Evolutionary conservation across 2,888 invertebrate genomes (phyloP), one percentile per base, ranked within the genome.

Genomic region (Andrena camellia): DNA sequence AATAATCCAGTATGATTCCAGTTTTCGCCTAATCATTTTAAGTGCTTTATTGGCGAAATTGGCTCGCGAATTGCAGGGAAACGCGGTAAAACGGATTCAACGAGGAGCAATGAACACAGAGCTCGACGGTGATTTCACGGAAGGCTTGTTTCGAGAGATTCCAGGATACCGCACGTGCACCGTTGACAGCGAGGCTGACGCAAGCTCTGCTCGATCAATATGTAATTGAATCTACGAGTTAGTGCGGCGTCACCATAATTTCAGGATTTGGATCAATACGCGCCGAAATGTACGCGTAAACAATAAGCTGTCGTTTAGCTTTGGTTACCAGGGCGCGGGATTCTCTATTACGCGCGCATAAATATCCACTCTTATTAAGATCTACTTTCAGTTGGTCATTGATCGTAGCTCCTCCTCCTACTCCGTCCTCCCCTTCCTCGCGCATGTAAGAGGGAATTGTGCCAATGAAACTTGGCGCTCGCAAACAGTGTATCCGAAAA

Each of bases 381-480:
- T 81, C 69, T 72, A 42, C 75, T 81, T 76, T 81, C 26, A 26
- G 60, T 72, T 83, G 75, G 72, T 83, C 83, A 79, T 83, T 82
- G 79, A 83, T 84, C 84, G 79, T 70, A 31, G 8, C n/a, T 57
- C 23, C 29, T 73, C 66, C 52, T 26, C 33, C 31, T 42, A 17
- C 10, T n/a, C 4, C n/a, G 23, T 8, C 7, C 17, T 13, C 7
- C 23, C 48, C 17, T 20, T 20, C 35, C 29, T 2, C 4, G 7
- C 71, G 52, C 60, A 42, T 26, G 59, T 26, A 59, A 74, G 63
- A 78, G 72, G 80, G 80, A 83, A 85, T 85, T 72, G 83, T 85
- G 86, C 85, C 85, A 86, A 80, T 79, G 69, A 80, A 70, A 81
- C 79, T 80, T 85, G 80, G 80, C 82, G 74, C 72, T 80, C 31